Conservation (phyloP, 2,797 vertebrate species). For the Geotria australis region DNA sequence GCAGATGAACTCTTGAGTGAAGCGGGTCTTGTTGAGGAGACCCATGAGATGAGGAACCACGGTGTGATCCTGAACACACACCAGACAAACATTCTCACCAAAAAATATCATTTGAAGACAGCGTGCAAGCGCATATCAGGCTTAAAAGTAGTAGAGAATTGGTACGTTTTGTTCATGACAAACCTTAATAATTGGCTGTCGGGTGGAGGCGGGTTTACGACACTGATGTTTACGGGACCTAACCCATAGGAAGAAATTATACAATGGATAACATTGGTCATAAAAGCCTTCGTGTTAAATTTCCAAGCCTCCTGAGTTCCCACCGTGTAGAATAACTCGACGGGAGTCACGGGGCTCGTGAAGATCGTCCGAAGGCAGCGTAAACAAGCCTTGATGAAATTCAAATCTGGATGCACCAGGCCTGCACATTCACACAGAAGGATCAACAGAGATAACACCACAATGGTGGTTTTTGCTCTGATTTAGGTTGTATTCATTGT, state of each 20-base stretch:
- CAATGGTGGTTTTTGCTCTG: no score
- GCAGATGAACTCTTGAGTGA: slow-evolving; percentile 88
- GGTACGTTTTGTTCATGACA: no score
- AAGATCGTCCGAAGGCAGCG: slow-evolving; percentile 84
- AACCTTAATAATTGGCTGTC: no score
- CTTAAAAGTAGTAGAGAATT: no score
- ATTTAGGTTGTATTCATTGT: no score
- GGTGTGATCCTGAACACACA: slow-evolving; percentile 35
- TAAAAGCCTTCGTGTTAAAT: no score
- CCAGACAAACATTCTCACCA: background rate
- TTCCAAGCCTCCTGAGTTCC: slow-evolving; percentile 6
- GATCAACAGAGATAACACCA: no score
- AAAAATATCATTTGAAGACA: background rate
- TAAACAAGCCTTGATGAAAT: slow-evolving; percentile 84
- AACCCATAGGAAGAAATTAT: no score
- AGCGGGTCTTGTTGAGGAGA: slow-evolving; percentile 56
- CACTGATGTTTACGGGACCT: no score
- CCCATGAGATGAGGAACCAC: slow-evolving; percentile 94
- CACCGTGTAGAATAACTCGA: slow-evolving; percentile 86
- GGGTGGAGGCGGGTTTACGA: no score
- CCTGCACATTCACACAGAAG: slow-evolving; percentile 12
- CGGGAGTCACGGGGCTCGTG: slow-evolving; percentile 82
- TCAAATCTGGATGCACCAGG: slow-evolving; percentile 50
- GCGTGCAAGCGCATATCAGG: no score
- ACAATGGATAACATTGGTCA: no score